Conservation (phyloP, 2,888 invertebrate genomes). For the Meandrusa payeni region DNA sequence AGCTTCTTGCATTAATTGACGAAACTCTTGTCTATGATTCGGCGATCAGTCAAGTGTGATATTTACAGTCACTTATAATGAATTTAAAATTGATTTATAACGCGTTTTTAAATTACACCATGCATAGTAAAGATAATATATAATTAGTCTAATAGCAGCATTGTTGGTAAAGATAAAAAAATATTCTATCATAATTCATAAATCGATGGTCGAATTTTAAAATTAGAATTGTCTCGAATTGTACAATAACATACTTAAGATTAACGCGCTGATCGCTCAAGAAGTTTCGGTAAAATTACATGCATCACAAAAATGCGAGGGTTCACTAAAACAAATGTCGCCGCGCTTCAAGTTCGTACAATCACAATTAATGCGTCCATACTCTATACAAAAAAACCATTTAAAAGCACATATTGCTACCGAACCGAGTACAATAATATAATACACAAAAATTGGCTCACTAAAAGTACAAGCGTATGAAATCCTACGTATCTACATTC, state of each 20-base stretch:
- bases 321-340: conserved; percentile 57
- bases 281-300: conserved; percentile 30
- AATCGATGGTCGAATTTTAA: too few species aligned
- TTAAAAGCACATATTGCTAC: conserved; percentile 58
- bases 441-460: conserved; percentile 74
- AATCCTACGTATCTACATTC: conserved; percentile 74
- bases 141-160: not conserved
- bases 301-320: conserved; percentile 54
- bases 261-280: conserved; percentile 28
- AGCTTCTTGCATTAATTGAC: conserved; percentile 59
- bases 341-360: conserved; percentile 53
- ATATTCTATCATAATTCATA: too few species aligned
- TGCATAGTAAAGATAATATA: too few species aligned
- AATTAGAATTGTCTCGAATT: too few species aligned
- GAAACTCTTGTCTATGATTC: conserved; percentile 38
- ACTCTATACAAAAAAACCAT: conserved; percentile 53
- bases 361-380: conserved; percentile 59
- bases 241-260: too few species aligned
- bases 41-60: conserved; percentile 38
- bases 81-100: too few species aligned
- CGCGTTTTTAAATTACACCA: too few species aligned
- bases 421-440: conserved; percentile 62
- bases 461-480: conserved; percentile 80
- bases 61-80: conserved; percentile 21
- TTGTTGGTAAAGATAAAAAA: not conserved